These are phyloP conservation scores for Phymanthus crucifer DNA, from an alignment of 92 coral and sea anemone species.

Conservation along the genomic window DNA sequence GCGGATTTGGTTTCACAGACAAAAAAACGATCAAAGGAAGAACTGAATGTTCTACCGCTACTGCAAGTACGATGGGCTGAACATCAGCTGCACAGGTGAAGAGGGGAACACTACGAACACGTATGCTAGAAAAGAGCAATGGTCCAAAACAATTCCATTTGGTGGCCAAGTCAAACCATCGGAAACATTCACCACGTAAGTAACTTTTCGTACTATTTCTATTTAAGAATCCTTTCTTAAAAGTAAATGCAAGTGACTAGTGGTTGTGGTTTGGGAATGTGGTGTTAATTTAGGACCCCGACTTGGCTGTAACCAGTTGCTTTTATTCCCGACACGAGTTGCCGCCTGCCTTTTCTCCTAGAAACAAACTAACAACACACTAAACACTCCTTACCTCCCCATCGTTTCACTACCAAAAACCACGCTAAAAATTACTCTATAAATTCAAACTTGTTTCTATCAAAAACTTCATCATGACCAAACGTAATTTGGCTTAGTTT, in stretches of 20 bases:
- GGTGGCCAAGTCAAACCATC: not conserved
- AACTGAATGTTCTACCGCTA: not conserved
- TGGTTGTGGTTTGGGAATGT: not conserved
- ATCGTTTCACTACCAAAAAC: not conserved
- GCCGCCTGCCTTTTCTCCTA: not conserved
- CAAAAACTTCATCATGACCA: not conserved
- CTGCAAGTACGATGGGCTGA: not conserved
- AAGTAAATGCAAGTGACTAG: not conserved
- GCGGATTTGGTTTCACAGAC: not conserved
- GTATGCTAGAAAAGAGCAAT: conserved; percentile 7
- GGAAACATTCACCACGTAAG: not conserved
- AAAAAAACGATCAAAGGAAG: not conserved
- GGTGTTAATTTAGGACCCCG: conserved; percentile 7
- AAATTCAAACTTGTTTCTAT: not conserved
- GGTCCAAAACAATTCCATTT: not conserved
- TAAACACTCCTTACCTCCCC: too few relatives aligned
- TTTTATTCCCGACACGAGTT: conserved; percentile 17
- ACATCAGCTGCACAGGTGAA: conserved; percentile 10
- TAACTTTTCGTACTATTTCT: not conserved
- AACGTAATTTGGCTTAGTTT: not conserved
- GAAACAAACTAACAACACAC: conserved; percentile 5
- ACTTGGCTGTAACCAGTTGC: conserved; percentile 3
- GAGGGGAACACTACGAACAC: not conserved
- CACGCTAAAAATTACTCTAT: too few relatives aligned
- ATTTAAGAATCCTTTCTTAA: not conserved